phyloP scores from a whole-genome alignment of 2,888 invertebrate genomes.

The Zygogramma bicolorata region DNA sequence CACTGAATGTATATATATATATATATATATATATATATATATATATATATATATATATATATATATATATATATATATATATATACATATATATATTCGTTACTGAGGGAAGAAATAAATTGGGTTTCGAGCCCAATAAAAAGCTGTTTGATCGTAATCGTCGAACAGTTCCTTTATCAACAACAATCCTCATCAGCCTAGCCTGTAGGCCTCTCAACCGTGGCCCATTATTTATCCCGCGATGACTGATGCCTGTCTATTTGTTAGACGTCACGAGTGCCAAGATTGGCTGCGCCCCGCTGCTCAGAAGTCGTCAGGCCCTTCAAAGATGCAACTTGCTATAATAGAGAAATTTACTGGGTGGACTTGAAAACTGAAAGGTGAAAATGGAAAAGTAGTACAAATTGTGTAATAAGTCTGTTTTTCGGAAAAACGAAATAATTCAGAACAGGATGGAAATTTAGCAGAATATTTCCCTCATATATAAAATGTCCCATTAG shows the following conservation, averaged over 20 bases:
- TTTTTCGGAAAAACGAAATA: too few species aligned
- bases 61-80: too few species aligned
- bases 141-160: constrained; percentile 1
- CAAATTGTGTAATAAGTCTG: too few species aligned
- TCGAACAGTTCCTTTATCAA: constrained; percentile 2
- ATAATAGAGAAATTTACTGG: constrained; percentile 4
- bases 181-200: constrained; percentile 7
- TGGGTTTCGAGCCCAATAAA: background rate
- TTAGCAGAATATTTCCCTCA: too few species aligned
- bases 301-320: constrained; percentile 63
- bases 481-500: too few species aligned
- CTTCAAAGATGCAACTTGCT: constrained; percentile 50
- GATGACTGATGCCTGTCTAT: constrained; percentile 66
- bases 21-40: too few species aligned
- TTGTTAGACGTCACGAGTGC: constrained; percentile 65
- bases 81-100: too few species aligned
- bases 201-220: constrained; percentile 7
- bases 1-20: too few species aligned
- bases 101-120: background rate
- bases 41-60: too few species aligned
- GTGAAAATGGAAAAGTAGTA: background rate
- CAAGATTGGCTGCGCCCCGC: constrained; percentile 63
- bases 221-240: constrained; percentile 59
- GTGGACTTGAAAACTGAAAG: background rate
- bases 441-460: too few species aligned